A percentile compares a stretch with the other conserved stretches of the same genome.
Conservation (phyloP, 2,113 vertebrate species). For the Odontophorus gujanensis region DNA sequence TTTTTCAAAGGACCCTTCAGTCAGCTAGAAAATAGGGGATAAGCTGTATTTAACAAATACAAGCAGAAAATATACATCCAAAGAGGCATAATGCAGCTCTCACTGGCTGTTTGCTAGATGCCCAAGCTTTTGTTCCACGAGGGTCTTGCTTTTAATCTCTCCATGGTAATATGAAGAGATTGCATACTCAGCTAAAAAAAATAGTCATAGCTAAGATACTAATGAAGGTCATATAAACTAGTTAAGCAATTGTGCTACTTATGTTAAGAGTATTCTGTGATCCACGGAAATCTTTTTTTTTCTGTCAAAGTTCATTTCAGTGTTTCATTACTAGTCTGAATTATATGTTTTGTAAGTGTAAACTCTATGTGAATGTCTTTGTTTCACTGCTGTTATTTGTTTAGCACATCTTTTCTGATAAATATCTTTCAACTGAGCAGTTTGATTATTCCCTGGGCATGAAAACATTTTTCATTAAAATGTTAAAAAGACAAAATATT, state of each 20-base stretch:
- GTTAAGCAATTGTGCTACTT: not conserved
- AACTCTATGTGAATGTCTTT: not conserved
- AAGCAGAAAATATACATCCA: not conserved
- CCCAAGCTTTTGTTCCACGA: not conserved
- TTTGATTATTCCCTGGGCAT: not conserved
- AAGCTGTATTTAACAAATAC: not conserved
- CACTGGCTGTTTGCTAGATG: not conserved
- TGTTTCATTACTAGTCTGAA: not conserved
- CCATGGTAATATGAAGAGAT: not conserved
- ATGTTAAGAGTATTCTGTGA: not conserved
- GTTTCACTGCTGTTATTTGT: not conserved
- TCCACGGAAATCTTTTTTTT: not conserved
- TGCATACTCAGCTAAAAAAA: not conserved
- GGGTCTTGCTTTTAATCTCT: not conserved
- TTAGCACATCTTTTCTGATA: not conserved
- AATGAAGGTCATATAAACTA: not conserved
- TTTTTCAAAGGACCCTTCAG: constrained; percentile 36
- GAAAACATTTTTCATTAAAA: constrained; percentile 19
- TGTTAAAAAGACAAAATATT: constrained; percentile 6
- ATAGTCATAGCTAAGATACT: not conserved
- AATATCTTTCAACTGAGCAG: not conserved
- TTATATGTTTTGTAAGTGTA: not conserved
- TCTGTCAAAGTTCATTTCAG: not conserved
- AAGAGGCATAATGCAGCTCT: not conserved
- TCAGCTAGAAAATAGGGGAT: not conserved